Base-by-base conservation (phyloP, 2,797 vertebrate species). In the Chelidonichthys spinosus region DNA sequence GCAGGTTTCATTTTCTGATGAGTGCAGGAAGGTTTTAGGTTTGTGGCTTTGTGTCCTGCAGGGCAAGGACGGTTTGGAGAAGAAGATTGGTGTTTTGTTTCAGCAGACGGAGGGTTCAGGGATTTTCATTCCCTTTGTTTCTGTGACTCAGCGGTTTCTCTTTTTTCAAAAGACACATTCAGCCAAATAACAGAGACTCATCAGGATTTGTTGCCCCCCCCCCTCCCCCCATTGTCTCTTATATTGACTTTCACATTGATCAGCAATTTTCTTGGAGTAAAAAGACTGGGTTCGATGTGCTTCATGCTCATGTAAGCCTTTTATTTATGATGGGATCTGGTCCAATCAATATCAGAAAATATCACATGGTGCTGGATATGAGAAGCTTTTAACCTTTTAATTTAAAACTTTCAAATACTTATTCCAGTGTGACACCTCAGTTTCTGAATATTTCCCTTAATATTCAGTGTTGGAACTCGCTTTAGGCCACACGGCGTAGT, bases 1-100 rank as follows among this genome's bases (percentile, higher is more conserved):
- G 71, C 43, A 49, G 63, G 81, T 87, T 69, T 89, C 11, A 13
- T 64, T 73, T 91, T 92, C 76, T 84, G 84, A 83, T 89, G 87
- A 90, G 79, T 3, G 0, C 71, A 78, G 78, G n/a, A 13, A 13
- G 50, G 72, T 81, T 69, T 86, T 76, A 78, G 64, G 67, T 79
- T 82, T 0, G 0, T 43, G 6, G 9, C 36, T 71, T 52, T 76
- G 42, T 69, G 69, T 75, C 14, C 71, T 44, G 59, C 49, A 17
- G 52, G 11, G 17, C 2, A 10, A 71, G 58, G 60, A 32, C 77
- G 15, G 11, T 63, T 46, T 14, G 46, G n/a, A 58, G 63, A 40
- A 54, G 39, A 25, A 17, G 66, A 72, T 2, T 2, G 43, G 76
- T 59, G 59, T 78, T 78, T 73, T 5, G 63, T 88, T 82, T 76